These are phyloP conservation scores for Pediacus dermestoides DNA, from an alignment of 2,888 invertebrate genomes.

Conservation along the genomic window DNA sequence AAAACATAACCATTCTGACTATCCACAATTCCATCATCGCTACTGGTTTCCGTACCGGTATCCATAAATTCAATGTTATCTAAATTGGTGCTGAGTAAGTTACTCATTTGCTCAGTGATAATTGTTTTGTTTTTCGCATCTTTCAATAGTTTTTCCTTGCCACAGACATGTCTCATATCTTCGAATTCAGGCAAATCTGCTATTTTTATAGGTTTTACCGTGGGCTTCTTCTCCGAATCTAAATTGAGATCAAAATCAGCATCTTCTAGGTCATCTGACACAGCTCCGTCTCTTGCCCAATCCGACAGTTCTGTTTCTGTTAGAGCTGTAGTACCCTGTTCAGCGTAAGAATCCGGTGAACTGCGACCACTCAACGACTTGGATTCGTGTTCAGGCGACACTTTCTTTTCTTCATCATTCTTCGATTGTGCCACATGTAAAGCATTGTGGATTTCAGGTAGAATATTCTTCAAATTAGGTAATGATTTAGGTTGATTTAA, in stretches of 20 bases:
- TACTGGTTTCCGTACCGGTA: slow-evolving; percentile 77
- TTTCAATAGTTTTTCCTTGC: slow-evolving; percentile 31
- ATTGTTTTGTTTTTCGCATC: slow-evolving; percentile 29
- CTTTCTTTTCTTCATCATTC: slow-evolving; percentile 20
- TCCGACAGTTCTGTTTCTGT: slow-evolving; percentile 88
- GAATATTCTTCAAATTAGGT: slow-evolving; percentile 37
- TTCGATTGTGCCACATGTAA: slow-evolving; percentile 33
- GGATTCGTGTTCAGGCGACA: slow-evolving; percentile 21
- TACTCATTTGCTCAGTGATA: slow-evolving; percentile 38
- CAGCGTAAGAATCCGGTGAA: slow-evolving; percentile 61
- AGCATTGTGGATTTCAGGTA: slow-evolving; percentile 38
- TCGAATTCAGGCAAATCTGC: slow-evolving; percentile 48
- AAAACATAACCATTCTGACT: slow-evolving; percentile 66
- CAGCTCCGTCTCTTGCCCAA: slow-evolving; percentile 80
- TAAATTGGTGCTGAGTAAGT: slow-evolving; percentile 52
- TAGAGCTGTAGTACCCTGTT: slow-evolving; percentile 67
- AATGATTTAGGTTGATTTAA: slow-evolving; percentile 48
- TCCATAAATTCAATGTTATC: slow-evolving; percentile 86
- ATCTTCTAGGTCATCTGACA: slow-evolving; percentile 71
- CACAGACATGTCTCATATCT: slow-evolving; percentile 45
- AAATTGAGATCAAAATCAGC: slow-evolving; percentile 55
- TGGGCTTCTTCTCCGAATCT: slow-evolving; percentile 19
- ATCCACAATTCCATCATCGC: slow-evolving; percentile 58
- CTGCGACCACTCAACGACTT: slow-evolving; percentile 47
- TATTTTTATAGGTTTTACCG: slow-evolving; percentile 34